Base-by-base conservation (phyloP, 2,113 vertebrate species). In the Ancistrus triradiatus region DNA sequence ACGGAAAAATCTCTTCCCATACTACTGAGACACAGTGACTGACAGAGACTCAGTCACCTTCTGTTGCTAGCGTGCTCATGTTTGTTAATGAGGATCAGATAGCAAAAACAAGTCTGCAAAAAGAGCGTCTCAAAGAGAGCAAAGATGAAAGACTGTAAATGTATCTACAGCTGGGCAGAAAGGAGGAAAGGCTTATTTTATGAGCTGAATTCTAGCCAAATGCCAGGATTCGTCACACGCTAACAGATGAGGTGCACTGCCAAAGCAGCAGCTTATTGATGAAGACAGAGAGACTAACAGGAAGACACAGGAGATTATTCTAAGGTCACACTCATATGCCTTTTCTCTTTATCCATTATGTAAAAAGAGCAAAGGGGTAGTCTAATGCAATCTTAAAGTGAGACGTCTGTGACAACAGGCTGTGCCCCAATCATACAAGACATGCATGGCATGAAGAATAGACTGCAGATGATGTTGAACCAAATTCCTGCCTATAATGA, bases 321-420 rank as follows among this genome's bases (percentile, higher is more conserved):
- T 55, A 47, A 62, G 42, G 38, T 64, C 62, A 33, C 27, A 55
- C 21, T 24, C 25, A 31, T 5, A 18, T 48, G 55, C 19, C 38
- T 43, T 25, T 35, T 50, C 40, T 50, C 40, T 65, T 65, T 21
- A 65, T 35, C 42, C 27, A 44, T 33, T 52, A 48, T 28, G 19
- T 24, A 19, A 28, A 4, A 15, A 22, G 28, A 17, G 67, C 25
- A 56, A 59, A 53, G 15, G 17, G 59, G 59, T 43, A 63, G 38
- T 5, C 31, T 69, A 44, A 57, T 62, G 59, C 49, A 61, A 55
- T 71, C 56, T 62, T 15, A 59, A 62, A 40, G 33, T n/a, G n/a
- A n/a, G n/a, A n/a, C n/a, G n/a, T n/a, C n/a, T n/a, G n/a, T n/a
- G n/a, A n/a, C n/a, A n/a, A n/a, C n/a, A n/a, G n/a, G n/a, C n/a